A percentile compares a stretch with the other conserved stretches of the same genome.
Conservation (phyloP, 2,797 vertebrate genomes). For the Melanogrammus aeglefinus region DNA sequence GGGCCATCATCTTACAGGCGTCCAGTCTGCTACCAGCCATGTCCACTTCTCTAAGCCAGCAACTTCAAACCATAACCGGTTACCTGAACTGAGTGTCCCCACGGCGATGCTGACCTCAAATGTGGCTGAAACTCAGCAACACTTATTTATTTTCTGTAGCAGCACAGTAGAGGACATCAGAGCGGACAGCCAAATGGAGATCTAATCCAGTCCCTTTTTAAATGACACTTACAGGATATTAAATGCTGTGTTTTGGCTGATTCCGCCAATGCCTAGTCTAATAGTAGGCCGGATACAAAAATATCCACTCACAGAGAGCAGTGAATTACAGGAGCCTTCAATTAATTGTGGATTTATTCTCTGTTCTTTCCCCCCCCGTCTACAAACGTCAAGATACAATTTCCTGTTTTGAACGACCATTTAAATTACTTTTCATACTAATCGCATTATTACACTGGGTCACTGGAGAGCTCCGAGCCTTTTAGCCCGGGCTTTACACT, state of each 20-base stretch:
- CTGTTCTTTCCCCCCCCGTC: constrained; percentile 26
- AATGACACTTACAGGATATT: constrained; percentile 21
- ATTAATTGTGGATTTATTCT: constrained; percentile 42
- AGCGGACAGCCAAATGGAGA: neutral
- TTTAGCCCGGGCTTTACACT: constrained; percentile 9
- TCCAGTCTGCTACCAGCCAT: constrained; percentile 32
- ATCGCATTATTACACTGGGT: constrained; percentile 28
- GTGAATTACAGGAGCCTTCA: constrained; percentile 28
- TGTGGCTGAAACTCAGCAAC: constrained; percentile 7
- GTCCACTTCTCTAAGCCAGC: constrained; percentile 27
- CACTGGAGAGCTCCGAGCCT: constrained; percentile 17
- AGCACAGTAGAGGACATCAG: neutral
- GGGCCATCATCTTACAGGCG: constrained; percentile 28
- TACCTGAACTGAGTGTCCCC: neutral
- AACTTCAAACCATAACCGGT: constrained; percentile 21
- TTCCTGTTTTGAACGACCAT: constrained; percentile 32
- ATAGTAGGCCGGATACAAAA: constrained; percentile 11
- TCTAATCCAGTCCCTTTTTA: constrained; percentile 11
- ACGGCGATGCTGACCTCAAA: constrained; percentile 21
- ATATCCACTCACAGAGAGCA: constrained; percentile 28
- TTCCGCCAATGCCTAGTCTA: neutral
- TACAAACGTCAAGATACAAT: constrained; percentile 25
- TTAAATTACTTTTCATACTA: constrained; percentile 32
- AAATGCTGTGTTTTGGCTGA: constrained; percentile 20
- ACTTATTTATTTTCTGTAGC: constrained; percentile 14